These are phyloP conservation scores for Amphimallon solstitiale DNA, from an alignment of 2,888 invertebrate genomes.

Conservation along the genomic window DNA sequence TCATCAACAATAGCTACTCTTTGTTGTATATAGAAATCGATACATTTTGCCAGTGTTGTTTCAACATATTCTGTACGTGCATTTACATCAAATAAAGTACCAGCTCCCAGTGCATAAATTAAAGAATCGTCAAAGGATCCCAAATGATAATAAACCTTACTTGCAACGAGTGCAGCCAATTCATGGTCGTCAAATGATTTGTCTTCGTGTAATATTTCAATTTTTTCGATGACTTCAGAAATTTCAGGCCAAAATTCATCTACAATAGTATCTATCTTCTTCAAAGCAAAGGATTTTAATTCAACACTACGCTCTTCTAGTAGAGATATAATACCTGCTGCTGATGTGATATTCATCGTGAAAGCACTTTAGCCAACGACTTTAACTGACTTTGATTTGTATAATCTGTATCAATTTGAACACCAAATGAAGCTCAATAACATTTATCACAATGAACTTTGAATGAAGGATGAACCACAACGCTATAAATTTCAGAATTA, in stretches of 20 bases:
- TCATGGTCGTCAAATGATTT: conserved; percentile 83
- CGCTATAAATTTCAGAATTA: too few species aligned
- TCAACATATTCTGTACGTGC: conserved; percentile 91
- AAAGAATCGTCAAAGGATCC: conserved; percentile 94
- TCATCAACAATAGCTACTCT: conserved; percentile 64
- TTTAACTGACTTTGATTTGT: too few species aligned
- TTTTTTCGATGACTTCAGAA: conserved; percentile 92
- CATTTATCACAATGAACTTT: too few species aligned
- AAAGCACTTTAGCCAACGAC: conserved; percentile 12
- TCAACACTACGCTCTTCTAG: conserved; percentile 90
- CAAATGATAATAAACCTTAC: conserved; percentile 94
- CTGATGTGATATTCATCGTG: conserved; percentile 41
- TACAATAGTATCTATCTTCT: conserved; percentile 87
- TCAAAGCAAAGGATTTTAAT: conserved; percentile 88
- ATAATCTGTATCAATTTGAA: too few species aligned
- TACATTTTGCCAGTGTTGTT: conserved; percentile 76
- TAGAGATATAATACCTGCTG: conserved; percentile 90
- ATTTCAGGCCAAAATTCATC: conserved; percentile 97
- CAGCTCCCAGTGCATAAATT: conserved; percentile 93
- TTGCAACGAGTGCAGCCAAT: conserved; percentile 91
- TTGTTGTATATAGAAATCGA: conserved; percentile 84
- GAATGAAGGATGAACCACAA: too few species aligned
- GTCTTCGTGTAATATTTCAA: conserved; percentile 93
- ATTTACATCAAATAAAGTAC: conserved; percentile 89
- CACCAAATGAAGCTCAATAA: too few species aligned